Base-by-base conservation (phyloP, 2,888 invertebrate genomes). In the Drosophila putrida region DNA sequence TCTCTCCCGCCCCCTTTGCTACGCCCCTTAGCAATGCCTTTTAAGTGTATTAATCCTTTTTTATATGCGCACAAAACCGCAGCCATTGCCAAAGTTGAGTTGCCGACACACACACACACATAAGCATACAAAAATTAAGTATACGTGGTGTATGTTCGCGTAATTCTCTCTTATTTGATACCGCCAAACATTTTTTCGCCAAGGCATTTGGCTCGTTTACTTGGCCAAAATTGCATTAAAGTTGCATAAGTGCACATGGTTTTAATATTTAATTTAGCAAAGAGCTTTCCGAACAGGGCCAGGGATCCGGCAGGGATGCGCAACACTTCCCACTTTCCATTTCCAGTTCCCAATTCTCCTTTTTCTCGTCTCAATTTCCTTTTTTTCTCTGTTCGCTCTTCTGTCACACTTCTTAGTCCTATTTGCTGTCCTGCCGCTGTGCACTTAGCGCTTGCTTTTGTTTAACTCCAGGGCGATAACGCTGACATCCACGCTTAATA, bases 201-300 rank as follows among this genome's bases (percentile, higher is more conserved):
- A 9, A 28, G 66, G 44, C 53, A 33, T 64, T 75, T 55, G 49
- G 66, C 62, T 72, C 86, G 83, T 83, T 87, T 81, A 77, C 86
- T 90, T 89, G 70, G 71, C 65, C 63, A 75, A 86, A 88, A 88
- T 88, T 90, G 90, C 90, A 90, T 88, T 88, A 88, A 88, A 88
- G 77, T 89, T 88, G 88, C 80, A 89, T 88, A 90, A 88, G 86
- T 89, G 90, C 90, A 88, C 83, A 88, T 83, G 83, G 78, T 80
- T 83, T 89, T 81, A 89, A 89, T 89, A 90, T 89, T 89, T 89
- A 89, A 89, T 89, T 90, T 90, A 70, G 79, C 79, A 89, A 89
- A 88, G 78, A 88, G 88, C 90, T 88, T 88, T 89, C 64, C 86
- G 68, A 79, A 72, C 69, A 72, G 61, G 65, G 63, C 31, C 70